Evolutionary conservation across 2,113 vertebrate species (phyloP).

Genomic region (Tapirus terrestris): DNA sequence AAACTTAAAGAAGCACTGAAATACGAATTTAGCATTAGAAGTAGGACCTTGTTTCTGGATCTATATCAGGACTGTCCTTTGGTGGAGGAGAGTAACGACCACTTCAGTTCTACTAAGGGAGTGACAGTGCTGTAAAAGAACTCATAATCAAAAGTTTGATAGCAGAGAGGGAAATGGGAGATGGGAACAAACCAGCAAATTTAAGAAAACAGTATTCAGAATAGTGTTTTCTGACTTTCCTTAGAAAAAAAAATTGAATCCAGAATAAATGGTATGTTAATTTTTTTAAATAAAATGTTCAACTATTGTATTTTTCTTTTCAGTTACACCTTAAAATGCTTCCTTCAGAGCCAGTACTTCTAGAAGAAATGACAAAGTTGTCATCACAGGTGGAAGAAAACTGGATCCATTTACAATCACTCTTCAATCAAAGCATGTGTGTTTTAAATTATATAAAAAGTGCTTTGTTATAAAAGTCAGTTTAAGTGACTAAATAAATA

Average conservation of each 20-base stretch:
- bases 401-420: constrained; percentile 90
- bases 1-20: background rate
- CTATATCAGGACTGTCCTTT: background rate
- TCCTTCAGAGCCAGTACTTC: constrained; percentile 88
- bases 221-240: background rate
- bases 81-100: background rate
- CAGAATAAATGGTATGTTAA: background rate
- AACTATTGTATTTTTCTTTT: constrained; percentile 73
- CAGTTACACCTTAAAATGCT: constrained; percentile 93
- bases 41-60: background rate
- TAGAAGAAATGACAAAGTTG: constrained; percentile 88
- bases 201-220: background rate
- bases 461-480: constrained; percentile 90
- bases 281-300: constrained; percentile 34
- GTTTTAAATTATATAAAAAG: constrained; percentile 95
- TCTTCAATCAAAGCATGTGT: constrained; percentile 95
- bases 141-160: background rate
- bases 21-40: background rate
- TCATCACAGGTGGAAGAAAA: constrained; percentile 88
- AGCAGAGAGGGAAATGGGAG: background rate
- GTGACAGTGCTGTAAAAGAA: background rate
- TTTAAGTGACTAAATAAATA: background rate
- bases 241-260: constrained; percentile 9
- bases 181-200: background rate
- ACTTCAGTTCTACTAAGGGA: background rate